Evolutionary conservation across 2,888 invertebrate species (phyloP).

Genomic region (Helicoverpa assulta): DNA sequence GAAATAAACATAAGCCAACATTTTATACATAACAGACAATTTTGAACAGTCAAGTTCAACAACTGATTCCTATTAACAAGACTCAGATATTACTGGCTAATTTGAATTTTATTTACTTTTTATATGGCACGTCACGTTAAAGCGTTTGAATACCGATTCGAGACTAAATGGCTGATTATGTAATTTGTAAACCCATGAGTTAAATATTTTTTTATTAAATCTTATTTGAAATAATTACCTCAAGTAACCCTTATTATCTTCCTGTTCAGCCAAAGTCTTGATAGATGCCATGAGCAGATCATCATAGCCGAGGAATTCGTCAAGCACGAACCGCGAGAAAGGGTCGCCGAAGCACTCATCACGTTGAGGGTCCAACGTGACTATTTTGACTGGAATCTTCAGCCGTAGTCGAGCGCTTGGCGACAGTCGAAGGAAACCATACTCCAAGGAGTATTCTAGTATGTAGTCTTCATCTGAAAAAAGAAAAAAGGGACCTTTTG

Average conservation of each 20-base stretch:
- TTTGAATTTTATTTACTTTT: too few relatives aligned
- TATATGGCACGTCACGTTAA: too few relatives aligned
- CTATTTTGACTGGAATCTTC: conserved; percentile 97
- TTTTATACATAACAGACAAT: too few relatives aligned
- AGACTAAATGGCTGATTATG: too few relatives aligned
- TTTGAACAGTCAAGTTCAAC: too few relatives aligned
- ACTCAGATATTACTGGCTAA: too few relatives aligned
- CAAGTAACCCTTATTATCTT: conserved; percentile 98
- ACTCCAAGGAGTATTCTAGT: conserved; percentile 99
- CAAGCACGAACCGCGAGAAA: conserved; percentile 96
- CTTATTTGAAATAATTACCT: conserved; percentile 86
- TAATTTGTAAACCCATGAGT: too few relatives aligned
- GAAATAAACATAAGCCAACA: too few relatives aligned
- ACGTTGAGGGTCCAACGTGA: conserved; percentile 95
- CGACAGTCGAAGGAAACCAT: conserved; percentile 97
- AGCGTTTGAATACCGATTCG: too few relatives aligned
- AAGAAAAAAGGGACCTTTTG: not conserved
- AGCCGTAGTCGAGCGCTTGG: conserved; percentile 95
- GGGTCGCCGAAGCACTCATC: conserved; percentile 98
- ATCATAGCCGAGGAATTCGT: conserved; percentile 98
- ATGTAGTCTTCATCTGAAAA: conserved; percentile 97
- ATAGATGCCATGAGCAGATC: conserved; percentile 99
- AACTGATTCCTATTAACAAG: too few relatives aligned
- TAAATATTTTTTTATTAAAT: not conserved
- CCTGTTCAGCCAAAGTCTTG: conserved; percentile 98